These are phyloP conservation scores for Andrena fulva DNA, from an alignment of 2,888 invertebrate genomes.

Conservation along the genomic window DNA sequence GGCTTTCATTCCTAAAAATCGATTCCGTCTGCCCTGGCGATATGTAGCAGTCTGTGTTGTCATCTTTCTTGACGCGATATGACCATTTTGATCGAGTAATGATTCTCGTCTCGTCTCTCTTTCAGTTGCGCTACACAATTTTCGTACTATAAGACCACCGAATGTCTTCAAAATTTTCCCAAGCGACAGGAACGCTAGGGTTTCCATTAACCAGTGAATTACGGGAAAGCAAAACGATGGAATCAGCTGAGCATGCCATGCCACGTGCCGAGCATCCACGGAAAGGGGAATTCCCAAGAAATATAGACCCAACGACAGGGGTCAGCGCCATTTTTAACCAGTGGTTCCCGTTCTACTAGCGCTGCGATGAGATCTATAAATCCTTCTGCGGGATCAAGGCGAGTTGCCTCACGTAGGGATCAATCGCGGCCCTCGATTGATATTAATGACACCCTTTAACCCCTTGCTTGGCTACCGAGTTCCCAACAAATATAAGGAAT, in stretches of 20 bases:
- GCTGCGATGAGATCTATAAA: constrained; percentile 70
- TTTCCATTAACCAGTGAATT: constrained; percentile 59
- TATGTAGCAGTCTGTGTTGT: not conserved
- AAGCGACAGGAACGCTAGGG: not conserved
- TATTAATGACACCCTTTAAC: constrained; percentile 73
- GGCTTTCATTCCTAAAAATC: constrained; percentile 66
- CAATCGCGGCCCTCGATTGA: constrained; percentile 71
- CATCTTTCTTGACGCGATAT: not conserved
- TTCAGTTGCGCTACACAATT: not conserved
- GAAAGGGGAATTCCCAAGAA: constrained; percentile 72
- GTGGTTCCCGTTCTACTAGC: constrained; percentile 44
- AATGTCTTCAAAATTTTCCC: not conserved
- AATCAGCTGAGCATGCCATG: constrained; percentile 70
- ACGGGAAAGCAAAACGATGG: constrained; percentile 50
- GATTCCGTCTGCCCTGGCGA: constrained; percentile 53
- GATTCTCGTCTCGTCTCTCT: too few relatives aligned
- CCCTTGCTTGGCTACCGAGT: constrained; percentile 62
- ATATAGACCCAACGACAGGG: constrained; percentile 77
- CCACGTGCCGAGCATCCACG: constrained; percentile 71
- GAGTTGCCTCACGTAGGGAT: constrained; percentile 57
- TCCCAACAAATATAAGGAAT: constrained; percentile 30
- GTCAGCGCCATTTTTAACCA: constrained; percentile 75
- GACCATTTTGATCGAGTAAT: too few relatives aligned
- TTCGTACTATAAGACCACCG: not conserved
- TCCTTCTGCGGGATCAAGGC: constrained; percentile 66